Evolutionary conservation across 2,888 invertebrate species (phyloP), one percentile per base, ranked within the genome.

Genomic region (Phania funesta): DNA sequence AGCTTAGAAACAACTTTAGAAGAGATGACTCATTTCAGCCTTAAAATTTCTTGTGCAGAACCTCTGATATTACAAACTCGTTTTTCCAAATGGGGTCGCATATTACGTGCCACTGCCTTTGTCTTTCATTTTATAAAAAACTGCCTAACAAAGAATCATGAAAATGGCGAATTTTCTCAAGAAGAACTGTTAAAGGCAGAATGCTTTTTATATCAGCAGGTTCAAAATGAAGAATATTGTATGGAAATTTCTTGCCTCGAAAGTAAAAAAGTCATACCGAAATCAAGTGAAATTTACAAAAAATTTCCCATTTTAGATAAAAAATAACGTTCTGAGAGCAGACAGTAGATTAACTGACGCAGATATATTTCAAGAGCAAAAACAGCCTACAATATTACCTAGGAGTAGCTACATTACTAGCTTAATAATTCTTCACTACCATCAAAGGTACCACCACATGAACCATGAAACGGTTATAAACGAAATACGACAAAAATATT

Each of bases 321-420:
- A 3, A n/a, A 18, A 52, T 18, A 26, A 46, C 20, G 20, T 81
- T 41, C 20, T 82, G 29, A 54, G 77, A 20, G 70, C 64, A 9
- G 46, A 74, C 18, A 62, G 81, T 26, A 71, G 78, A 62, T 76
- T 84, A 26, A 67, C 62, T 38, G 44, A 44, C 7, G 62, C 60
- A n/a, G 18, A 71, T n/a, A 24, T 52, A 38, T n/a, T 41, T 3
- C 41, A 22, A 24, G 46, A 38, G n/a, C 75, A 64, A 48, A 44
- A 78, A 52, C 50, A 44, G 0, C 78, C 83, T n/a, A 38, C 80
- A 41, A 83, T 83, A 22, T 67, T 80, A 16, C 75, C 80, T 11
- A 79, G 41, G 46, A 60, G 52, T 9, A 52, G 13, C 58, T 26
- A 48, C 16, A 62, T 62, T 18, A 54, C 73, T 20, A 60, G 60